phyloP scores from a whole-genome alignment of 2,113 vertebrate species.

The Oreotragus oreotragus region DNA sequence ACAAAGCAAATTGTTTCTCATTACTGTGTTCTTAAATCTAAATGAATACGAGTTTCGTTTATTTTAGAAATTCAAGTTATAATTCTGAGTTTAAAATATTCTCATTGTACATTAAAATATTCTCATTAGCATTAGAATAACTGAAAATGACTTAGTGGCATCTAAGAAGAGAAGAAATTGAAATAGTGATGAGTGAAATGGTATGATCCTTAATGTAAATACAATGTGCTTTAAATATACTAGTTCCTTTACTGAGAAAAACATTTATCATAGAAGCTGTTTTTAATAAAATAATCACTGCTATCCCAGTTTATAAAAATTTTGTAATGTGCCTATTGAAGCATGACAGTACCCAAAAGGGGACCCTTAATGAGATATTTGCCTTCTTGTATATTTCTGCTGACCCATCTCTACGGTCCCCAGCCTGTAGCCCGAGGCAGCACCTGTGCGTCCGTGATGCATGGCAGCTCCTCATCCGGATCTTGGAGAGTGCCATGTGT shows the following conservation, averaged over 20 bases:
- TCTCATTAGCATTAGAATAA: conserved; percentile 27
- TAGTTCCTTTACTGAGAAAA: conserved; percentile 34
- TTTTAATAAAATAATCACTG: conserved; percentile 11
- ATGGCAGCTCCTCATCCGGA: accelerated
- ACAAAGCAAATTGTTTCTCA: conserved; percentile 25
- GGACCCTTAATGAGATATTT: not conserved
- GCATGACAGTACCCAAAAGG: not conserved
- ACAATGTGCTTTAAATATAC: not conserved
- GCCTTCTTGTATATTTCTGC: not conserved
- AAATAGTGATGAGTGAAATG: not conserved
- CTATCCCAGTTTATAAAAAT: not conserved
- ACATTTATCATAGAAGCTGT: not conserved
- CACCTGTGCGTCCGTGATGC: not conserved
- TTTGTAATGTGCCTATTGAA: not conserved
- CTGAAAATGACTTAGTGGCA: not conserved
- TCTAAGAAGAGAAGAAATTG: not conserved
- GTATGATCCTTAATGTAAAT: conserved; percentile 12
- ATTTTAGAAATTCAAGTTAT: not conserved
- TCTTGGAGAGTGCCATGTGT: not conserved
- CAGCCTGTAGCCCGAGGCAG: not conserved
- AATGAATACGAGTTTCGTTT: not conserved
- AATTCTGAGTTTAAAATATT: conserved; percentile 42
- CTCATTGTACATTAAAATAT: not conserved
- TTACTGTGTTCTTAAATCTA: not conserved
- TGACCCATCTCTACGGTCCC: not conserved